Conservation (phyloP, 2,888 invertebrate genomes). For the Troglohyphantes excavatus region DNA sequence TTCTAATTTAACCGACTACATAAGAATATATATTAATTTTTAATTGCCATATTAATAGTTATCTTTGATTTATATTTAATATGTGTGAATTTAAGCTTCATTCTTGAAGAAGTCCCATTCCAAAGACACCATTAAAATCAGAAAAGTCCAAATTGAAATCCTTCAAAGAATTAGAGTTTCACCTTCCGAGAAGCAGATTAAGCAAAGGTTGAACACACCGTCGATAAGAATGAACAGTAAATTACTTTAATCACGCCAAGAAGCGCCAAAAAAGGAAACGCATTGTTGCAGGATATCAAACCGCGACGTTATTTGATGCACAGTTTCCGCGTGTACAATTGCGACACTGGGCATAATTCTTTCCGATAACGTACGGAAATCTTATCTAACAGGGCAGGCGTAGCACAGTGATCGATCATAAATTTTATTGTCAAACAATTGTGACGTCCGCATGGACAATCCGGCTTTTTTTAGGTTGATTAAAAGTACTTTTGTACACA, state of each 20-base stretch:
- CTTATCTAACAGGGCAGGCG: constrained; percentile 26
- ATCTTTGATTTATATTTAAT: too few species aligned
- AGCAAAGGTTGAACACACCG: neutral
- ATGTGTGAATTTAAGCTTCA: too few species aligned
- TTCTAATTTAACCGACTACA: too few species aligned
- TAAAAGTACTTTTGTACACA: neutral
- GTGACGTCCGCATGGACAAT: neutral
- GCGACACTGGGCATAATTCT: constrained; percentile 18
- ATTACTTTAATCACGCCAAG: constrained; percentile 33
- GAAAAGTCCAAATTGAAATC: too few species aligned
- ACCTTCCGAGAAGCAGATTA: too few species aligned
- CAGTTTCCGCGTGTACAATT: neutral
- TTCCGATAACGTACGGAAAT: constrained; percentile 26
- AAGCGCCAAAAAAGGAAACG: neutral
- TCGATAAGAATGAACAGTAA: constrained; percentile 29
- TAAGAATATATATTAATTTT: too few species aligned
- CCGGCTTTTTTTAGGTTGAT: neutral
- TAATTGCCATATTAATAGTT: too few species aligned
- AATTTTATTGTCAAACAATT: constrained; percentile 55
- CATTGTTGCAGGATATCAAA: neutral
- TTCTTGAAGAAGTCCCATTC: too few species aligned
- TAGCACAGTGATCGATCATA: constrained; percentile 29
- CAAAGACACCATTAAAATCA: too few species aligned
- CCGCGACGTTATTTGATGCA: neutral
- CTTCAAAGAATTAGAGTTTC: too few species aligned